Base-by-base conservation (phyloP, 2,113 vertebrate genomes). In the Psammodynastes pulverulentus region DNA sequence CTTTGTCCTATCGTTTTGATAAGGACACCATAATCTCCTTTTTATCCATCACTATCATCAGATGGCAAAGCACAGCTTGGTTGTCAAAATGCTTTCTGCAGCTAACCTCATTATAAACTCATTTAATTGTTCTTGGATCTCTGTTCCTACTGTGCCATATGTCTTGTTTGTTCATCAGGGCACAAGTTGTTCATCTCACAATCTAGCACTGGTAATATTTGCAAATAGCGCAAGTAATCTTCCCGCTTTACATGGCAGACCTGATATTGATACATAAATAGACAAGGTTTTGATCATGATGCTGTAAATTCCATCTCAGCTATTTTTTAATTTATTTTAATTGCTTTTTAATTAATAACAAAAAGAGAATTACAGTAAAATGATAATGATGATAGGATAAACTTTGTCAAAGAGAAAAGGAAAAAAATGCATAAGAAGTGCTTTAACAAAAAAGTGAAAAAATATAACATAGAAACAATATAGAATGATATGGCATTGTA, bases 71-170 rank as follows among this genome's bases (percentile, higher is more conserved):
- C 26, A 48, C 0, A 1, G 79, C 21, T 72, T 39, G 6, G 29
- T 2, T 21, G 34, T 39, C 49, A 29, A 67, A 19, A 92, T 86
- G 88, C 0, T 19, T 54, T 48, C 90, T 26, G 23, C 8, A 89
- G 84, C 13, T 88, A 93, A 58, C 46, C 4, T 43, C 91, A 79
- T 9, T 45, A 51, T 34, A 86, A 92, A 92, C 91, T 67, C 91
- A 92, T 92, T 89, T 92, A 92, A 92, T 92, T 92, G 88, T 92
- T 92, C 53, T 89, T 85, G 21, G n/a, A 58, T 89, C 46, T 86
- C 23, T 43, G 29, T 86, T 92, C 88, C 72, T 24, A 85, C 88
- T 92, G 91, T 52, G 91, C n/a, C 49, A 34, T 62, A 48, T 62
- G 45, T 86, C 23, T 85, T 89, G 88, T 86, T 92, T 89, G n/a